Evolutionary conservation across 2,113 vertebrate species (phyloP).

Genomic region (Cryptomyrus ogoouensis): DNA sequence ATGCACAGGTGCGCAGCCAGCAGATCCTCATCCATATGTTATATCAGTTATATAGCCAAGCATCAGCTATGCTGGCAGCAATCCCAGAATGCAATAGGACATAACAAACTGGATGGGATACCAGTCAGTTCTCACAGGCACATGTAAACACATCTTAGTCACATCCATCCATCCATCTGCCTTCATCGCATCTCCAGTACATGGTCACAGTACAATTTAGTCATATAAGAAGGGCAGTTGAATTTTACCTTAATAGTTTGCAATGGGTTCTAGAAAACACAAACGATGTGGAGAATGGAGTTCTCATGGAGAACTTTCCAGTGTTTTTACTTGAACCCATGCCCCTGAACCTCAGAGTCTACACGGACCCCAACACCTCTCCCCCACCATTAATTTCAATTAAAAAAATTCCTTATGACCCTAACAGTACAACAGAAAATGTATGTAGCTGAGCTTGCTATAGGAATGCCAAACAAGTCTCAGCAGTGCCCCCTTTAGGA

Average conservation of each 20-base stretch:
- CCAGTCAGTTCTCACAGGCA: background rate
- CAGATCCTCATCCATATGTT: background rate
- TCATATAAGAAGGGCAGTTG: background rate
- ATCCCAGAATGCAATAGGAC: conserved; percentile 9
- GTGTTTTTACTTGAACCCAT: background rate
- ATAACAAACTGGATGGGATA: background rate
- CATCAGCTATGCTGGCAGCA: background rate
- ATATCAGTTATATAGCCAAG: background rate
- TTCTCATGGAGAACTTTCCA: background rate
- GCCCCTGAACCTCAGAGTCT: background rate
- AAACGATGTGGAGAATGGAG: too few species aligned
- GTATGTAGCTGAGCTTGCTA: background rate
- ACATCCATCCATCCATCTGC: background rate
- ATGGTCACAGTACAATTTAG: background rate
- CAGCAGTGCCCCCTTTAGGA: background rate
- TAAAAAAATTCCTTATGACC: background rate
- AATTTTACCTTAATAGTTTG: background rate
- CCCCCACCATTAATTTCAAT: background rate
- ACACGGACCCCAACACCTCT: background rate
- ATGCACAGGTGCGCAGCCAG: background rate
- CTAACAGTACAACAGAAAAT: background rate
- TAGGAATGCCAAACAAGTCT: background rate
- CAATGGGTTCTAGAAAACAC: background rate
- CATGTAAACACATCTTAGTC: background rate
- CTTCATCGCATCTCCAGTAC: background rate